A percentile compares a stretch with the other conserved stretches of the same genome.
Evolutionary conservation across 2,113 vertebrate species (phyloP).

Genomic region (Orientallactaga bullata): DNA sequence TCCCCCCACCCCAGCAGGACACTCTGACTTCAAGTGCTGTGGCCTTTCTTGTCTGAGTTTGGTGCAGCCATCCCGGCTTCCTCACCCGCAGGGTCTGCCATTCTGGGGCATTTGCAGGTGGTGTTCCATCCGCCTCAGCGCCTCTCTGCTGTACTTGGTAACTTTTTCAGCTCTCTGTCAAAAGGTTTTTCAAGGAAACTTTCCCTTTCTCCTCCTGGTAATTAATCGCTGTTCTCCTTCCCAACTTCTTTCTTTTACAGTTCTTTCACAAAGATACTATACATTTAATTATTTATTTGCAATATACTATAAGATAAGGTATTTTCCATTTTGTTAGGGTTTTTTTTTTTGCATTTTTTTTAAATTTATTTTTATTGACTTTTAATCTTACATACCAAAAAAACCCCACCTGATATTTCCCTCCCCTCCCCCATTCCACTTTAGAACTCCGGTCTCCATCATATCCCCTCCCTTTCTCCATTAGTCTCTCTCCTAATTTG

Average conservation of each 20-base stretch:
- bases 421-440: no score
- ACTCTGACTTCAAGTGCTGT: background rate
- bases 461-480: no score
- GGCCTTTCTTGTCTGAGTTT: background rate
- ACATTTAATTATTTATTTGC: background rate
- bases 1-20: background rate
- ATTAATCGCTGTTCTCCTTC: background rate
- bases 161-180: background rate
- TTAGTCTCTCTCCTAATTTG: no score
- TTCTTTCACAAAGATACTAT: background rate
- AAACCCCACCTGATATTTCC: no score
- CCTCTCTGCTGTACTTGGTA: background rate
- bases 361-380: no score
- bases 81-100: background rate
- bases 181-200: slow-evolving; percentile 4
- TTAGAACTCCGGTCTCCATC: no score
- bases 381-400: no score
- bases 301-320: background rate
- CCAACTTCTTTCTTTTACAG: background rate
- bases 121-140: background rate
- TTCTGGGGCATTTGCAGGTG: background rate
- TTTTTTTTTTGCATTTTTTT: no score
- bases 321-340: background rate
- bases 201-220: background rate
- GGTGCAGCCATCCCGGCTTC: background rate